Conservation (phyloP, 2,797 vertebrate species). For the Enteromius thamalakanensis region DNA sequence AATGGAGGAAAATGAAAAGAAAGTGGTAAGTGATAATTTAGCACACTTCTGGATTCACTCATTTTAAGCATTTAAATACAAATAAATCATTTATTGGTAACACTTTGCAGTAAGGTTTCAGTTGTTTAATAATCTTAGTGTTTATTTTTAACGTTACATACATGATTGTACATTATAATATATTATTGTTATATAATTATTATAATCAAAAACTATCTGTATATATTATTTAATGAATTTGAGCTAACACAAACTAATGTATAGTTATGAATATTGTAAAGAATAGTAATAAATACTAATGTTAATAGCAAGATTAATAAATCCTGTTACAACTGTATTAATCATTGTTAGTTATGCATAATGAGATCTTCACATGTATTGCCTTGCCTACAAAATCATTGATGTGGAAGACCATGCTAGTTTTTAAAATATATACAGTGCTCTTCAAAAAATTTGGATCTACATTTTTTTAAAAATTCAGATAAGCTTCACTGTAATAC, state of each 20-base stretch:
- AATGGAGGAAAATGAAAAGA: neutral
- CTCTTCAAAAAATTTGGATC: neutral
- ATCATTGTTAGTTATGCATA: neutral
- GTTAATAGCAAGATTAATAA: neutral
- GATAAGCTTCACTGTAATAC: too few relatives aligned
- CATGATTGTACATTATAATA: too few relatives aligned
- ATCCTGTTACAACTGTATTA: neutral
- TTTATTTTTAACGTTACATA: too few relatives aligned
- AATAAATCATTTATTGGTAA: neutral
- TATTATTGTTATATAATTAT: neutral
- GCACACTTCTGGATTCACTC: neutral
- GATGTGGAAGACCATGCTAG: neutral
- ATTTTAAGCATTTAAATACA: neutral
- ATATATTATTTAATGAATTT: neutral
- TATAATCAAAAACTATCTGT: neutral
- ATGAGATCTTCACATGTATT: neutral
- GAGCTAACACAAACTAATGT: neutral
- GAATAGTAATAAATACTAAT: too few relatives aligned
- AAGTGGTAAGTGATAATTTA: neutral
- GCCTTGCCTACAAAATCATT: neutral
- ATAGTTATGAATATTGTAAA: neutral
- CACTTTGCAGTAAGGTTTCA: neutral
- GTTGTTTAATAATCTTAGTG: neutral
- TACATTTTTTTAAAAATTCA: neutral
- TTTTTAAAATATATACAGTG: neutral